Percentiles rank a stretch among this genome's conserved stretches.
Conservation (phyloP, 2,113 vertebrate species). For the Neogale vison region DNA sequence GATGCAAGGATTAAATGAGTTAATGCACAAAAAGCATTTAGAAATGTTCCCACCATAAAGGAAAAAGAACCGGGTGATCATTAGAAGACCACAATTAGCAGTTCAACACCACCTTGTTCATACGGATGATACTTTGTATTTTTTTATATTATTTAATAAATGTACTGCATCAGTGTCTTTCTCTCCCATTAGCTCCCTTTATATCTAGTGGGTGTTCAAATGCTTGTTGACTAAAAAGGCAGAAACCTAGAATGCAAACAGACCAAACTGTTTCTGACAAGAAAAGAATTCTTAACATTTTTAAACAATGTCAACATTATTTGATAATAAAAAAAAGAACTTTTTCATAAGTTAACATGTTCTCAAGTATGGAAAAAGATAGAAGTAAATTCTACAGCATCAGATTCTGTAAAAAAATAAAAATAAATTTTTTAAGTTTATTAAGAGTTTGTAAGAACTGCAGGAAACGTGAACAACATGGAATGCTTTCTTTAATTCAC, state of each 20-base stretch:
- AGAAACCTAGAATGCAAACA: neutral
- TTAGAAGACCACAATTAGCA: neutral
- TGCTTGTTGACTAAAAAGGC: neutral
- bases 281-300: conserved; percentile 20
- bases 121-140: neutral
- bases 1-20: neutral
- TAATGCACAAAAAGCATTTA: neutral
- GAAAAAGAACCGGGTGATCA: neutral
- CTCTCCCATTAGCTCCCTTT: neutral
- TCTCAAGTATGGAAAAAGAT: conserved; percentile 40
- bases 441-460: neutral
- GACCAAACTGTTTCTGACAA: neutral
- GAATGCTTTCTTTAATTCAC: neutral
- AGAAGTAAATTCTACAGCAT: neutral
- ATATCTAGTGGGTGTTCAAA: neutral
- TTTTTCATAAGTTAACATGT: neutral
- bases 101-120: neutral
- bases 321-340: neutral
- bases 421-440: neutral
- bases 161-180: neutral
- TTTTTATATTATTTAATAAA: neutral
- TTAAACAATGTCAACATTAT: conserved; percentile 13
- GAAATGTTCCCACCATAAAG: neutral
- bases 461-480: neutral
- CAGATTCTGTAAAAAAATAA: neutral